phyloP scores from a whole-genome alignment of 2,888 invertebrate genomes.

The Microplitis manilae region DNA sequence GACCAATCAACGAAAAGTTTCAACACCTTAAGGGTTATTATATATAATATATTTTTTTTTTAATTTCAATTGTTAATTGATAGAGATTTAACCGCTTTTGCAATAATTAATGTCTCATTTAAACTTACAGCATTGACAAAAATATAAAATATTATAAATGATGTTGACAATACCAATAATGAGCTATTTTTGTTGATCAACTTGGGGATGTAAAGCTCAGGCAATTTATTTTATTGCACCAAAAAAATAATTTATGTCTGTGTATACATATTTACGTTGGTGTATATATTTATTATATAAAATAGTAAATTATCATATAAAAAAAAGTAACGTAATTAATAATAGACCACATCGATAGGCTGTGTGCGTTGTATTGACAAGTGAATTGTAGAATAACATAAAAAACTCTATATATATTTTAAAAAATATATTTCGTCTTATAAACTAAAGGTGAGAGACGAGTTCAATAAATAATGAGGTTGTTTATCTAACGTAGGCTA shows the following conservation, averaged over 20 bases:
- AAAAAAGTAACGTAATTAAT: conserved; percentile 48
- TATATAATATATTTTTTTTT: conserved; percentile 37
- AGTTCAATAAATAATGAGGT: conserved; percentile 69
- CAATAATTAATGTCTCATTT: conserved; percentile 70
- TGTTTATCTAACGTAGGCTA: conserved; percentile 52
- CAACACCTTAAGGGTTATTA: conserved; percentile 25
- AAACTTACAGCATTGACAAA: conserved; percentile 71
- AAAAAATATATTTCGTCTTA: conserved; percentile 63
- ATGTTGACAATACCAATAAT: conserved; percentile 44
- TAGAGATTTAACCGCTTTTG: conserved; percentile 44
- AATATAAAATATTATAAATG: conserved; percentile 67
- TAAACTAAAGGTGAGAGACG: conserved; percentile 70
- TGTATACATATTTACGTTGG: conserved; percentile 31
- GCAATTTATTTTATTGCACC: conserved; percentile 69
- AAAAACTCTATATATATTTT: conserved; percentile 56
- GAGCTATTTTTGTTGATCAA: conserved; percentile 63
- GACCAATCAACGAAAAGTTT: conserved; percentile 38
- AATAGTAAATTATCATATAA: conserved; percentile 47
- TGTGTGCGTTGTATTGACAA: conserved; percentile 66
- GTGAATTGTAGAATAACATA: conserved; percentile 52
- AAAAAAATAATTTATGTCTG: conserved; percentile 51
- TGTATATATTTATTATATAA: conserved; percentile 21
- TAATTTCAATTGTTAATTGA: conserved; percentile 55
- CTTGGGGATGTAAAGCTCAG: conserved; percentile 68
- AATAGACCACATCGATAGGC: conserved; percentile 65